Base-by-base conservation (phyloP, 2,888 invertebrate species). In the Galeruca laticollis region DNA sequence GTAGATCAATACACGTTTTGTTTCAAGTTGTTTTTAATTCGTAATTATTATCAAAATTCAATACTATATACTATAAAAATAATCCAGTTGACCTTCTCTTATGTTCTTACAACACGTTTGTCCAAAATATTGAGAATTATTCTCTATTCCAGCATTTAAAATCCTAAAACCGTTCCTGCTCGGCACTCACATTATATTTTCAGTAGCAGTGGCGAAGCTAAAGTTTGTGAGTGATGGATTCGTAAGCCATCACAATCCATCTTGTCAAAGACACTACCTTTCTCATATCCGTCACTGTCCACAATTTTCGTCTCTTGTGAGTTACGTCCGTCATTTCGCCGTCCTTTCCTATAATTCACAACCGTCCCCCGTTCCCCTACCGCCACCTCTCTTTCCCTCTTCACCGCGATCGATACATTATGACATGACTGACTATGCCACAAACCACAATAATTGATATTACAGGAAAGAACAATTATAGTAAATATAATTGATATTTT, bases 181-280 rank as follows among this genome's bases (percentile, higher is more conserved):
- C 37, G 4, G 51, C 66, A 51, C 59, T 66, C 49, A 60, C 66
- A 66, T 66, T 66, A 66, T 66, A 66, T 66, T 66, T 72, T 72
- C 72, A 66, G 65, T 70, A 70, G 70, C 70, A 69, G 69, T 70
- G 70, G 67, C 71, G 57, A 71, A 73, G 68, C 61, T 60, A 69
- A 59, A 54, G 69, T 75, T 68, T 71, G 68, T 72, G 73, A 73
- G 65, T 75, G 74, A 75, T 73, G 72, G 73, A 76, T 74, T 70
- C 67, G 73, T 69, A 68, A 70, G 71, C 70, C 73, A 71, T 68
- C 72, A 70, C 73, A 68, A 79, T 79, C 78, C 78, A 75, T 79
- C 79, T 79, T 79, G 79, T 78, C 79, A 79, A 72, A 76, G 76
- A 76, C 79, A 79, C 78, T 79, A 77, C 78, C 80, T 79, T 78